Evolutionary conservation across 2,888 invertebrate genomes (phyloP).

Genomic region (Nipponacmea schrenckii): DNA sequence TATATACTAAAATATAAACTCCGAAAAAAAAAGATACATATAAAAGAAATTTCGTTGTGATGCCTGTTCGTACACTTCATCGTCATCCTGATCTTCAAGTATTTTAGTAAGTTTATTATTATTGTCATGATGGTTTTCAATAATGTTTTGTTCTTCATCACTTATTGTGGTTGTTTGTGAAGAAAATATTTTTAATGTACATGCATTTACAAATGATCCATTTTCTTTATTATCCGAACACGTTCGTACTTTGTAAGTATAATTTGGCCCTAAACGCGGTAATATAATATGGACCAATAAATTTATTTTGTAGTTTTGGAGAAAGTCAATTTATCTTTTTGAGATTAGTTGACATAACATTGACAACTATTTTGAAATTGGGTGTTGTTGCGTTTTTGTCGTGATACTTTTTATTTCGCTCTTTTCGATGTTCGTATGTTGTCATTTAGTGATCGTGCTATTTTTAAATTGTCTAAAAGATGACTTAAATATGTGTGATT

Average conservation of each 20-base stretch:
- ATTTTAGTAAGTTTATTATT: no score
- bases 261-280: background rate
- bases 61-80: no score
- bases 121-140: background rate
- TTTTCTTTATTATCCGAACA: background rate
- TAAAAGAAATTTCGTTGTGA: no score
- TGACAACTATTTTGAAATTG: background rate
- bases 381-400: background rate
- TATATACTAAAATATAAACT: no score
- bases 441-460: constrained; percentile 20
- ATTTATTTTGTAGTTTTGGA: background rate
- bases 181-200: background rate
- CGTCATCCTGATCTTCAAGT: no score
- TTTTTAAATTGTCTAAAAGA: constrained; percentile 19
- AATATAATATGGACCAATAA: background rate
- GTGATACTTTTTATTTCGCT: background rate
- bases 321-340: background rate
- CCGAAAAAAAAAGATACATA: no score
- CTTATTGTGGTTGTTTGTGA: no score
- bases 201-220: background rate
- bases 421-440: constrained; percentile 13
- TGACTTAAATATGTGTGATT: constrained; percentile 27
- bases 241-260: background rate
- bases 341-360: background rate
- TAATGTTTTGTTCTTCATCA: background rate